phyloP scores from a whole-genome alignment of 2,888 invertebrate species.

The Exephanes ischioxanthus region DNA sequence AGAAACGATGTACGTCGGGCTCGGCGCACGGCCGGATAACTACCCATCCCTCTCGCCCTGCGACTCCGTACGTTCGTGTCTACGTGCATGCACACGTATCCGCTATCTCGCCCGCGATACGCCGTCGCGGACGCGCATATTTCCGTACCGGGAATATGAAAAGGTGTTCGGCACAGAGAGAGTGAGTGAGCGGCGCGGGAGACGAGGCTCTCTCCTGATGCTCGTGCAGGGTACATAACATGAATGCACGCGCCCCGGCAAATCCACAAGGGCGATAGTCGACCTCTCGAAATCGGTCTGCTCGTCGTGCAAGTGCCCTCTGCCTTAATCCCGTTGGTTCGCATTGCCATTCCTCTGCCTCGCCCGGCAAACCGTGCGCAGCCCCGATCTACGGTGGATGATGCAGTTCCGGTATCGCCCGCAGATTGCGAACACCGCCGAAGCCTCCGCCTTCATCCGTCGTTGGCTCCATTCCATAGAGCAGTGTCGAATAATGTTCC shows the following conservation, averaged over 20 bases:
- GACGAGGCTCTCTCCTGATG: conserved; percentile 27
- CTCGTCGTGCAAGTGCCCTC: conserved; percentile 73
- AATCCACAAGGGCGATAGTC: conserved; percentile 63
- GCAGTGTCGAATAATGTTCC: conserved; percentile 36
- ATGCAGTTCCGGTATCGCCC: conserved; percentile 24
- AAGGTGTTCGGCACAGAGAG: conserved; percentile 46
- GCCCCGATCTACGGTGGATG: not conserved
- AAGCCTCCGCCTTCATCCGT: conserved; percentile 35
- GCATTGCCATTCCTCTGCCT: conserved; percentile 56
- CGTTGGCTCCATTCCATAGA: conserved; percentile 56
- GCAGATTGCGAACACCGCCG: conserved; percentile 27
- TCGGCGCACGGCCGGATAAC: conserved; percentile 64
- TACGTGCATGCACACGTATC: conserved; percentile 29
- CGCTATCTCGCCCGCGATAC: conserved; percentile 40
- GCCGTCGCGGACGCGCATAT: conserved; percentile 55
- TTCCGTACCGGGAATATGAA: conserved; percentile 56
- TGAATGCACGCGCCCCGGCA: conserved; percentile 60
- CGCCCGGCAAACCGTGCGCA: not conserved
- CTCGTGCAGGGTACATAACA: not conserved
- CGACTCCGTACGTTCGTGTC: conserved; percentile 23
- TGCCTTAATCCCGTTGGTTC: conserved; percentile 55
- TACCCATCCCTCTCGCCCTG: conserved; percentile 48
- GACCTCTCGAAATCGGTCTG: conserved; percentile 77
- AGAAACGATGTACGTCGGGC: conserved; percentile 59
- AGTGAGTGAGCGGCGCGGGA: not conserved